phyloP scores from a whole-genome alignment of 2,797 vertebrate genomes.

The Sebastes iracundus region DNA sequence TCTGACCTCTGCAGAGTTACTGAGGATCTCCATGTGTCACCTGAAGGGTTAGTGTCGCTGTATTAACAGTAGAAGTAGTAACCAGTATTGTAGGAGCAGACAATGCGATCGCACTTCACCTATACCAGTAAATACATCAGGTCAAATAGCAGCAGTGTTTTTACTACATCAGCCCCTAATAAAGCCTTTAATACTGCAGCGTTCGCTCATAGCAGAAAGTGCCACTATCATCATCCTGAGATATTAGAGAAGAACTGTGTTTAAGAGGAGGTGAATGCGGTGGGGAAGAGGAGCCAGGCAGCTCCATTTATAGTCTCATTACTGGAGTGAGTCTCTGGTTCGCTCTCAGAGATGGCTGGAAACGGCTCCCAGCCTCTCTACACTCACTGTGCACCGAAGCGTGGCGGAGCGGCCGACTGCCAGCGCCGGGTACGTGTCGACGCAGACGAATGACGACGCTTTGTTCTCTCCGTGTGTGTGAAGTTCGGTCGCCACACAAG shows the following conservation, averaged over 20 bases:
- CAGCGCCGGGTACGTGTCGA: slow-evolving; percentile 9
- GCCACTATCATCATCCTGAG: slow-evolving; percentile 14
- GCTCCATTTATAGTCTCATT: slow-evolving; percentile 62
- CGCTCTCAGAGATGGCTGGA: slow-evolving; percentile 35
- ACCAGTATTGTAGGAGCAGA: background rate
- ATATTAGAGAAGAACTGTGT: slow-evolving; percentile 36
- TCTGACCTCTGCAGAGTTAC: background rate
- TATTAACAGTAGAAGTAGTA: background rate
- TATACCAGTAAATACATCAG: background rate
- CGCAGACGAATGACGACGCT: slow-evolving; percentile 15
- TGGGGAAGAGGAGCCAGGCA: slow-evolving; percentile 8
- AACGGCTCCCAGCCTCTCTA: slow-evolving; percentile 37
- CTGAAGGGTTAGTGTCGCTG: background rate
- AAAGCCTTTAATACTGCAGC: background rate
- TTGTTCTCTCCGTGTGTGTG: slow-evolving; percentile 16
- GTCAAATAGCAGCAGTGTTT: background rate
- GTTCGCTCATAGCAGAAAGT: background rate
- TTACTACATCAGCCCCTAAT: background rate
- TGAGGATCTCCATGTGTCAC: background rate
- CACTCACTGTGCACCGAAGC: slow-evolving; percentile 41
- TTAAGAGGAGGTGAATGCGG: slow-evolving; percentile 25
- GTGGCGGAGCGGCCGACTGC: slow-evolving; percentile 1
- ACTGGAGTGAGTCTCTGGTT: slow-evolving; percentile 37
- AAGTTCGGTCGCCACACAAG: slow-evolving; percentile 14
- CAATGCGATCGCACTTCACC: background rate